Conservation (phyloP, 2,113 vertebrate species). For the Lagopus muta region DNA sequence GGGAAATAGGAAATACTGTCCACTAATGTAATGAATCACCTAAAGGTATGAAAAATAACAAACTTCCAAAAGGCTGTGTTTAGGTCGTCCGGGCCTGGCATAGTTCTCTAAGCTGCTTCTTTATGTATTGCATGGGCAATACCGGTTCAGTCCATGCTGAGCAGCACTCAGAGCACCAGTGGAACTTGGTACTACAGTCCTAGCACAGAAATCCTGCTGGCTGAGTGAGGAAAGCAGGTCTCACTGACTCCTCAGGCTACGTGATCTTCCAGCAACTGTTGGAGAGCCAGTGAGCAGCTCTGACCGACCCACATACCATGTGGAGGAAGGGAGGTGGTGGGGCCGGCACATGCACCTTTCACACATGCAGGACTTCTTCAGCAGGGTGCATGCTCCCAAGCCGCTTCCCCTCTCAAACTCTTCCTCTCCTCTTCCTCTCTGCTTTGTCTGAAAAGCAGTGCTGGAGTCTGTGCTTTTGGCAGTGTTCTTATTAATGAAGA, state of each 20-base stretch:
- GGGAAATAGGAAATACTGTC: background rate
- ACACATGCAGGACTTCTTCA: background rate
- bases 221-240: background rate
- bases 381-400: fast-evolving
- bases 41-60: background rate
- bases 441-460: background rate
- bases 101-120: background rate
- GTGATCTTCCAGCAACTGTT: background rate
- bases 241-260: background rate
- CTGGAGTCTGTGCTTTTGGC: background rate
- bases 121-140: background rate
- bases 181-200: fast-evolving
- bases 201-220: fast-evolving
- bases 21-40: background rate
- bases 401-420: background rate
- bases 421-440: background rate
- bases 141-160: background rate
- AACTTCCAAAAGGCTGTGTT: background rate
- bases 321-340: background rate
- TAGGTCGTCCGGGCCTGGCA: background rate
- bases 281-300: background rate
- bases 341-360: background rate
- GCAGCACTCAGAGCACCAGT: background rate
- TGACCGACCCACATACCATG: background rate
- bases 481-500: background rate